Percentiles rank a stretch among this genome's conserved stretches.
phyloP scores from a whole-genome alignment of 2,888 invertebrate species.

The Platerodrilus igneus region DNA sequence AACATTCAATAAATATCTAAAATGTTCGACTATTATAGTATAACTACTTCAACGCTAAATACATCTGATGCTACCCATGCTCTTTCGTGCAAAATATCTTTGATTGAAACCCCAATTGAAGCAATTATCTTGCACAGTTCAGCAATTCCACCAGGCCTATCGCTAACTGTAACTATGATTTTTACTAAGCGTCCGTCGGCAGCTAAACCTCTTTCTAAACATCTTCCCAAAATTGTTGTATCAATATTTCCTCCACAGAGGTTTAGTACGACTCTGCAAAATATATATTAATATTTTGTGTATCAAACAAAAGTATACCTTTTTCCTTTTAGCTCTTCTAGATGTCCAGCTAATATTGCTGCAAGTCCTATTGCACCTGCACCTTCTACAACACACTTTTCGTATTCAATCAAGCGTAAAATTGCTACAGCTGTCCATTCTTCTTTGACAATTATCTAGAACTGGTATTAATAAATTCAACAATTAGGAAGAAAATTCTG shows the following conservation, averaged over 20 bases:
- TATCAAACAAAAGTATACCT: constrained; percentile 45
- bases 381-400: constrained; percentile 70
- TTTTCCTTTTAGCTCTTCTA: constrained; percentile 65
- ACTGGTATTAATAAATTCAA: too few relatives aligned
- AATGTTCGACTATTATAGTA: not conserved
- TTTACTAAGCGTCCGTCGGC: constrained; percentile 75
- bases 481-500: too few relatives aligned
- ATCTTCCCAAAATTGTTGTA: constrained; percentile 83
- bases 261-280: constrained; percentile 74
- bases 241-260: constrained; percentile 90
- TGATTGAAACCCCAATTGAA: constrained; percentile 80
- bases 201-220: constrained; percentile 82
- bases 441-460: constrained; percentile 56
- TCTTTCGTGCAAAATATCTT: constrained; percentile 93
- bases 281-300: constrained; percentile 5
- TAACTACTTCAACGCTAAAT: constrained; percentile 63
- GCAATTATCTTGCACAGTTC: constrained; percentile 75
- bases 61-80: constrained; percentile 91
- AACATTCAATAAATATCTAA: constrained; percentile 41
- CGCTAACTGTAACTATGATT: constrained; percentile 75
- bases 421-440: constrained; percentile 63
- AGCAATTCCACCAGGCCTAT: constrained; percentile 83
- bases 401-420: constrained; percentile 58
- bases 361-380: constrained; percentile 68
- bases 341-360: constrained; percentile 59